Evolutionary conservation across 2,797 vertebrate species (phyloP), one percentile per base, ranked within the genome.

Genomic region (Phrynocephalus guinanensis): DNA sequence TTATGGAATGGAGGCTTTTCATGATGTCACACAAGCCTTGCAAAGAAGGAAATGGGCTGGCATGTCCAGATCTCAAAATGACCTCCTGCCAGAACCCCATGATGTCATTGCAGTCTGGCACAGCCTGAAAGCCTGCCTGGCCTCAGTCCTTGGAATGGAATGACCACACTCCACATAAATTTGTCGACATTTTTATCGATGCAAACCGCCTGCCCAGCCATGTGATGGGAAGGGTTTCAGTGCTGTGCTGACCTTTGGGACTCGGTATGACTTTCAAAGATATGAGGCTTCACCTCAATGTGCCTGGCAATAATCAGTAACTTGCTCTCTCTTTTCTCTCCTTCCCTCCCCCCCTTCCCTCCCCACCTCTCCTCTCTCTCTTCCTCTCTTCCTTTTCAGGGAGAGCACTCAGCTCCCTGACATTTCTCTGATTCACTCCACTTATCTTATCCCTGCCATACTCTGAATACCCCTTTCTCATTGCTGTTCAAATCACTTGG

Each of bases 111-210:
- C 86, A 87, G 91, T 8, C 77, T 28, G 33, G 87, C 24, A 38
- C 85, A 44, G 71, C 91, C 86, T 90, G 89, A 94, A 95, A 93
- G 91, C 93, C 92, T 92, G 93, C 90, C 91, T 88, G 86, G 92
- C 84, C 84, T 93, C 91, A 94, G 86, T 89, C 86, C 94, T 93
- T 91, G 87, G 91, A 91, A 93, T 91, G 60, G 52, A 92, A 88
- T 89, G 91, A 94, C 92, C 91, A 79, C 92, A 85, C 91, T 91
- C 91, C 94, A 91, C 90, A 95, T 93, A 94, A 94, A 95, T 94
- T 95, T 94, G 93, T 93, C 93, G 92, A 93, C 30, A 28, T 80
- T 94, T 94, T 96, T 94, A 92, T 94, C 91, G 94, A 94, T 91
- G 91, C 86, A 92, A 95, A 94, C 92, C 88, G 83, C 91, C 85